phyloP scores from a whole-genome alignment of 2,888 invertebrate species.

The Xanthorhoe designata region DNA sequence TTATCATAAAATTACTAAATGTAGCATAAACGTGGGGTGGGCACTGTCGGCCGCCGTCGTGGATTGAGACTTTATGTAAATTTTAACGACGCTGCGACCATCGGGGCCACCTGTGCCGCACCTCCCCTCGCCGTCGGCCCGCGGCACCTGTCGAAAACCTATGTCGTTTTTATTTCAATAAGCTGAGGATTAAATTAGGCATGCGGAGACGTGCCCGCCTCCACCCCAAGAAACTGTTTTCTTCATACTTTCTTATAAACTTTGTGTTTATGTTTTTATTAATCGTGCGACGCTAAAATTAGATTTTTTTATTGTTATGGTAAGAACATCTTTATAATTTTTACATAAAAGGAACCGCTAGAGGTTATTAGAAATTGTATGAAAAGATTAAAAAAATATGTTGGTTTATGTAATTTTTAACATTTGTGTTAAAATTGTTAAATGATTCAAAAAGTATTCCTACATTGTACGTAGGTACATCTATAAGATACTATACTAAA shows the following conservation, averaged over 20 bases:
- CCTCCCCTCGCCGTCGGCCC: conserved; percentile 57
- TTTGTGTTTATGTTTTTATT: conserved; percentile 33
- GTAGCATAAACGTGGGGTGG: conserved; percentile 85
- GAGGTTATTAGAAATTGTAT: neutral
- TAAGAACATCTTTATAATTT: neutral
- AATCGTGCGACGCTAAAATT: conserved; percentile 7
- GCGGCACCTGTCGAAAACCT: conserved; percentile 84
- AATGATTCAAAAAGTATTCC: too few relatives aligned
- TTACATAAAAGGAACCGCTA: neutral
- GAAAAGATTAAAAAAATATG: too few relatives aligned
- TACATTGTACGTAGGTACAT: neutral
- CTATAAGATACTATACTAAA: conserved; percentile 2
- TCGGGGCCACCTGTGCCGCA: conserved; percentile 82
- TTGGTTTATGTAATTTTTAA: too few relatives aligned
- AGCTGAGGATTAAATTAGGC: conserved; percentile 84
- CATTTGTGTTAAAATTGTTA: too few relatives aligned
- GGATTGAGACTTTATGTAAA: conserved; percentile 86
- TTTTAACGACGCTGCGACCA: conserved; percentile 86
- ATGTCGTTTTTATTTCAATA: conserved; percentile 86
- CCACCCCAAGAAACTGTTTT: conserved; percentile 56
- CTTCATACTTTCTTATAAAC: conserved; percentile 57
- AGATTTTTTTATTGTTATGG: neutral
- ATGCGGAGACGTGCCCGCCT: conserved; percentile 71
- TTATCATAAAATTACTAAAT: conserved; percentile 86
- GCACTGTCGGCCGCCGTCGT: conserved; percentile 76